These are phyloP conservation scores for Poecilia wingei DNA, from an alignment of 2,797 vertebrate species.

Conservation along the genomic window DNA sequence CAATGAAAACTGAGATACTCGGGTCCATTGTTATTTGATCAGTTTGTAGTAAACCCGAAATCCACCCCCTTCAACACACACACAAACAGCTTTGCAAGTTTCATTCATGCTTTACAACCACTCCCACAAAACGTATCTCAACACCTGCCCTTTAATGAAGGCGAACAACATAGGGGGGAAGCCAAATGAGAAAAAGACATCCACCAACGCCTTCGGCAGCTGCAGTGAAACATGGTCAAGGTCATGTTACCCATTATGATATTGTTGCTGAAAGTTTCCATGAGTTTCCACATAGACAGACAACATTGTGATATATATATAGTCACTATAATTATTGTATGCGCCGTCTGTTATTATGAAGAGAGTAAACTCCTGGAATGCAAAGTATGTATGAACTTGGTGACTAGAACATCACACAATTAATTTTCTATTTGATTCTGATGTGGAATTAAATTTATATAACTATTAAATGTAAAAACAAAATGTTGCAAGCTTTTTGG, in stretches of 20 bases:
- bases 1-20: slow-evolving; percentile 73
- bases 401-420: background rate
- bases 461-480: background rate
- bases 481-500: background rate
- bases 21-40: slow-evolving; percentile 77
- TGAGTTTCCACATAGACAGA: slow-evolving; percentile 53
- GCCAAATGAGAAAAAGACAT: slow-evolving; percentile 69
- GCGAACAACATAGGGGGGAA: slow-evolving; percentile 61
- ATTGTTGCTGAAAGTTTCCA: slow-evolving; percentile 48
- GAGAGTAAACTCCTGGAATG: slow-evolving; percentile 20
- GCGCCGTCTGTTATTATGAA: slow-evolving; percentile 26
- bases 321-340: slow-evolving; percentile 35
- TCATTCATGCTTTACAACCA: slow-evolving; percentile 64
- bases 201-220: slow-evolving; percentile 64
- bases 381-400: background rate
- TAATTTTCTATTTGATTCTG: background rate
- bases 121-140: slow-evolving; percentile 75
- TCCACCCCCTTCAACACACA: slow-evolving; percentile 31
- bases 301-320: slow-evolving; percentile 36
- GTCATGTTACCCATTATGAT: slow-evolving; percentile 51
- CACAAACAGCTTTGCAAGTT: slow-evolving; percentile 39
- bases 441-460: slow-evolving; percentile 5
- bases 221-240: slow-evolving; percentile 52
- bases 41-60: slow-evolving; percentile 70
- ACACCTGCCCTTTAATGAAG: slow-evolving; percentile 79